Conservation (phyloP, 2,797 vertebrate genomes). For the Urocyon cinereoargenteus region DNA sequence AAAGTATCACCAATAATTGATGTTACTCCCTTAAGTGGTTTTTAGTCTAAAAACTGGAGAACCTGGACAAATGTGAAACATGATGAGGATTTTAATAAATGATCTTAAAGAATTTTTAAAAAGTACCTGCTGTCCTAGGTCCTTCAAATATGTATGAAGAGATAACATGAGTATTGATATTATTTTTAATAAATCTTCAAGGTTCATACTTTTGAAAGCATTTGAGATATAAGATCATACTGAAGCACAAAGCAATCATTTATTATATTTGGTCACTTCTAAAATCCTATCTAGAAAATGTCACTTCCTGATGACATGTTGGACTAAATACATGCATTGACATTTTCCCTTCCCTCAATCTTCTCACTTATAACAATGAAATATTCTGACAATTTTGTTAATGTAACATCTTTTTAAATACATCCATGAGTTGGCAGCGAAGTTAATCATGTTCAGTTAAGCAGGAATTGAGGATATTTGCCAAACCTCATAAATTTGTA, state of each 20-base stretch:
- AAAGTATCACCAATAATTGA: not conserved
- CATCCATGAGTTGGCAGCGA: not conserved
- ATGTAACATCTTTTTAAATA: conserved; percentile 10
- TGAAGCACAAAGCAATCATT: not conserved
- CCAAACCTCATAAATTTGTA: not conserved
- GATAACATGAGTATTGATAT: not conserved
- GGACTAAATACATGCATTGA: not conserved
- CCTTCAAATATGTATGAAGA: not conserved
- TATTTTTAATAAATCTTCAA: not conserved
- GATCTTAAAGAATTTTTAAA: not conserved
- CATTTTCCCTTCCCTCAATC: not conserved
- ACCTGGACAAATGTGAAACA: not conserved
- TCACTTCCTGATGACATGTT: not conserved
- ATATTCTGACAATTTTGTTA: not conserved
- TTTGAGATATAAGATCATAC: not conserved
- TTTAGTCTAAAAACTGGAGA: not conserved
- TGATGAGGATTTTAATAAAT: not conserved
- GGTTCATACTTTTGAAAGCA: not conserved
- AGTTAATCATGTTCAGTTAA: not conserved
- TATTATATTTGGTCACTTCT: not conserved
- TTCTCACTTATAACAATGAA: not conserved
- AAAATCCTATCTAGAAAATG: not conserved
- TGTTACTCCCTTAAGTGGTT: not conserved
- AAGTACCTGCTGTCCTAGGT: not conserved
- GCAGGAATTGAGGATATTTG: not conserved